A percentile compares a stretch with the other conserved stretches of the same genome.
These are phyloP conservation scores for human DNA, from an alignment of 2,113 vertebrate species.

Conservation along the genomic window GRCh38 chr22:49142001-49142500, in stretches of 20 bases:
- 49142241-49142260: fast-evolving
- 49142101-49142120: fast-evolving
- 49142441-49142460: no score
- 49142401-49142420: no score
- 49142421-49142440: no score
- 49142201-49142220: fast-evolving
- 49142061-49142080: fast-evolving
- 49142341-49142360: fast-evolving
- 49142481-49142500: neutral
- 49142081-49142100: neutral
- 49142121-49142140: fast-evolving
- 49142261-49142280: fast-evolving
- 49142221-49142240: fast-evolving
- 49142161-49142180: fast-evolving
- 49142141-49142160: fast-evolving
- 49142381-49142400: no score
- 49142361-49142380: no score
- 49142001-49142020: fast-evolving
- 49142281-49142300: fast-evolving
- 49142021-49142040: fast-evolving
- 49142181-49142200: neutral
- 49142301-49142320: fast-evolving
- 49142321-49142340: neutral
- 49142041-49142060: fast-evolving
- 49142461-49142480: no score